Conservation (phyloP, 2,888 invertebrate species). For the Nemoura dubitans region DNA sequence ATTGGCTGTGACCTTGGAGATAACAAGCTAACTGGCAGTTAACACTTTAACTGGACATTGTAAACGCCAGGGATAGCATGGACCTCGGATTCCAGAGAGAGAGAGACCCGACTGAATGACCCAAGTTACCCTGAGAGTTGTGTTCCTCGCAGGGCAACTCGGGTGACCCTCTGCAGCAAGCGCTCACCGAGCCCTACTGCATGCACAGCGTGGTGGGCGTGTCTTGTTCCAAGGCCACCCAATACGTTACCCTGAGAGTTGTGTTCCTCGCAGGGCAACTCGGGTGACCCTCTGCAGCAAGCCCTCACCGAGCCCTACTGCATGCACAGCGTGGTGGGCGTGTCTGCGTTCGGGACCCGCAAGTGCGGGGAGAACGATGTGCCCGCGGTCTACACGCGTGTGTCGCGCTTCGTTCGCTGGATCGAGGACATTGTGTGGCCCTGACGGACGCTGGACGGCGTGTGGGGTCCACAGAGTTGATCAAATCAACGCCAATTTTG, state of each 20-base stretch:
- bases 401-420: slow-evolving; percentile 53
- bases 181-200: slow-evolving; percentile 51
- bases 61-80: too few species aligned
- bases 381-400: slow-evolving; percentile 54
- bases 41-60: too few species aligned
- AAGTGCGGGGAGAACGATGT: slow-evolving; percentile 48
- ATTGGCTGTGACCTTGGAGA: too few species aligned
- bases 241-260: too few species aligned
- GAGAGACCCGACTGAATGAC: too few species aligned
- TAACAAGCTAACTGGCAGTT: too few species aligned
- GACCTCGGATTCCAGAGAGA: too few species aligned
- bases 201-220: slow-evolving; percentile 53
- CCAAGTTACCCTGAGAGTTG: too few species aligned
- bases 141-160: slow-evolving; percentile 47
- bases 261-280: slow-evolving; percentile 47
- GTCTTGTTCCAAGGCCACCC: too few species aligned
- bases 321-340: slow-evolving; percentile 53
- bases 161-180: slow-evolving; percentile 48
- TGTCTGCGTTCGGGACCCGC: slow-evolving; percentile 53
- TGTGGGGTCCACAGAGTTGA: too few species aligned
- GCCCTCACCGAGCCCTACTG: slow-evolving; percentile 51
- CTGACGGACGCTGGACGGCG: background rate
- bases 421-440: slow-evolving; percentile 54
- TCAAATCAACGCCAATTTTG: too few species aligned
- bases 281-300: slow-evolving; percentile 48